These are phyloP conservation scores for human (Homo sapiens) DNA, from an alignment of 2,113 vertebrate genomes.

Conservation along the genomic window DNA sequence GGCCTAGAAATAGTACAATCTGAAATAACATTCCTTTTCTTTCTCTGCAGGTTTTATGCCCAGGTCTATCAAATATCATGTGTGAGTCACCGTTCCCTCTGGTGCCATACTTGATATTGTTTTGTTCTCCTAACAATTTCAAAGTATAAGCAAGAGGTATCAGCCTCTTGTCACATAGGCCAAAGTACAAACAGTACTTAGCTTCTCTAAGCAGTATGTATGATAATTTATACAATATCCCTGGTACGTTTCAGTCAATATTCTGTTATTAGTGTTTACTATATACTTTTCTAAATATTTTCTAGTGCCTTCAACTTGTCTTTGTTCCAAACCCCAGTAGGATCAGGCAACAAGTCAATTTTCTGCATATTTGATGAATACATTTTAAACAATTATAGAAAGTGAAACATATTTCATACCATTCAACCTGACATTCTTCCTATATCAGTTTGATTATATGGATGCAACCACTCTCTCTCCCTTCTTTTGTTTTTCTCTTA, in stretches of 20 bases:
- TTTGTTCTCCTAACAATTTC: neutral
- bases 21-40: neutral
- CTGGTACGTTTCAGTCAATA: neutral
- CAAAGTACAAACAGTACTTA: neutral
- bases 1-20: neutral
- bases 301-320: neutral
- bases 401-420: neutral
- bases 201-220: neutral
- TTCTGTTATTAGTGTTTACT: neutral
- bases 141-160: neutral
- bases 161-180: fast-evolving
- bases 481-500: neutral
- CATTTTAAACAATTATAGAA: neutral
- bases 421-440: neutral
- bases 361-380: neutral
- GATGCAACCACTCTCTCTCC: neutral
- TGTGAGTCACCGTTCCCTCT: neutral
- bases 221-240: neutral
- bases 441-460: neutral
- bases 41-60: neutral
- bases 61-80: neutral
- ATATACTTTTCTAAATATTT: neutral
- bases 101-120: neutral
- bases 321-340: neutral
- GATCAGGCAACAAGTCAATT: neutral